Percentiles rank a stretch among this genome's conserved stretches.
Conservation (phyloP, 2,113 vertebrate genomes). For the rat (Rattus norvegicus) region GRCr8 NC_086020.1:174300501-174301000, state of each 20-base stretch:
- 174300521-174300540: neutral
- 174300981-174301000: slow-evolving; percentile 2
- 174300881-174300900: slow-evolving; percentile 33
- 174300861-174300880: slow-evolving; percentile 16
- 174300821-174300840: slow-evolving; percentile 3
- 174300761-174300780: neutral
- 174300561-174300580: neutral
- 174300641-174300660: neutral
- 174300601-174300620: neutral
- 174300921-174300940: no score
- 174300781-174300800: neutral
- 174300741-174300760: neutral
- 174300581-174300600: neutral
- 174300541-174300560: neutral
- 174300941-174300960: neutral
- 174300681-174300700: neutral
- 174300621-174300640: neutral
- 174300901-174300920: neutral
- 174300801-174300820: slow-evolving; percentile 8
- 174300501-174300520: neutral
- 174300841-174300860: neutral
- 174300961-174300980: neutral
- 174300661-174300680: neutral
- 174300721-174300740: neutral
- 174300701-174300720: neutral